A percentile compares a stretch with the other conserved stretches of the same genome.
Conservation (phyloP, 2,113 vertebrate species). For the Paraplagusia blochii region DNA sequence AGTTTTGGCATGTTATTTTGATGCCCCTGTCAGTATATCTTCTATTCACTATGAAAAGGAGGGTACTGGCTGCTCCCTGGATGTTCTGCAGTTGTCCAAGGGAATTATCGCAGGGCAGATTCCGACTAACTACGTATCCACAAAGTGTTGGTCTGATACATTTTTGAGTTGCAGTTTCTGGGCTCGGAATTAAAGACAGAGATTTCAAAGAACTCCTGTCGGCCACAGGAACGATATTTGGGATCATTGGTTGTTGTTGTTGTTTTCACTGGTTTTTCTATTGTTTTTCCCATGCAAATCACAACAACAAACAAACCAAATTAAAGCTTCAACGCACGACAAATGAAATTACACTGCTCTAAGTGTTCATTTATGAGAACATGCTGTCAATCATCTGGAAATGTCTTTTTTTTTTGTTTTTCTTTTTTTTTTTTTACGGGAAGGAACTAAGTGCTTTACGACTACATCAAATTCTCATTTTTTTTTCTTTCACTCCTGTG, state of each 20-base stretch:
- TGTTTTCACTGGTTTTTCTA: no score
- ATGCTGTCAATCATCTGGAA: no score
- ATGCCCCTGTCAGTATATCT: conserved; percentile 43
- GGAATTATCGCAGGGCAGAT: conserved; percentile 24
- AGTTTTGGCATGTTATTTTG: conserved; percentile 56
- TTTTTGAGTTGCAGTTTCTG: conserved; percentile 11
- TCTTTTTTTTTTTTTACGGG: not conserved
- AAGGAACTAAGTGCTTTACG: conserved; percentile 36
- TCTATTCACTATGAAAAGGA: conserved; percentile 31
- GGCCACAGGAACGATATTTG: not conserved
- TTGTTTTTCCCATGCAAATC: no score
- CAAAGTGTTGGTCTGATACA: conserved; percentile 24
- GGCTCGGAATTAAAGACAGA: conserved; percentile 4
- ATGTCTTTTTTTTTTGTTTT: not conserved
- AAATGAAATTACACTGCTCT: no score
- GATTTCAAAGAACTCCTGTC: not conserved
- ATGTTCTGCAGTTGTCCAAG: conserved; percentile 40
- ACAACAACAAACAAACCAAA: no score
- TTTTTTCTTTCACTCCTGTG: conserved; percentile 21
- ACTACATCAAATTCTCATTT: conserved; percentile 50
- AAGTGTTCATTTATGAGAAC: no score
- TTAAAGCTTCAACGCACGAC: no score
- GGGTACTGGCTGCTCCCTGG: conserved; percentile 21
- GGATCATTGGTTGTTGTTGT: no score
- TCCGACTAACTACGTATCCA: conserved; percentile 32